Base-by-base conservation (phyloP, 2,113 vertebrate species). In the Vidua chalybeata region DNA sequence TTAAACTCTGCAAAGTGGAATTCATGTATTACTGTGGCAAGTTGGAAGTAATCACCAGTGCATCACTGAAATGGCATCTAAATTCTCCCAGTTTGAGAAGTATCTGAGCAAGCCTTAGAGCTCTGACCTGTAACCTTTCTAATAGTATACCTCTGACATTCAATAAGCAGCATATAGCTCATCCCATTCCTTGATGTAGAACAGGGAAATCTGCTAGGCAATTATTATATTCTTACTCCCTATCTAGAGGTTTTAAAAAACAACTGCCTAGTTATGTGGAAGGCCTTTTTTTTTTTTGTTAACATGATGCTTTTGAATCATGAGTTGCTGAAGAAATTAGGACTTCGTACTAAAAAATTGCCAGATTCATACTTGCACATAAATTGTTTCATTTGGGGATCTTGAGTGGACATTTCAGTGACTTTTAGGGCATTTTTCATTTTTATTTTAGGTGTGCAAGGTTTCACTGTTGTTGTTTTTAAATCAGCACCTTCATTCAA, bases 391-490 rank as follows among this genome's bases (percentile, higher is more conserved):
- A 75, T 46, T 7, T 45, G 13, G 19, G 23, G 9, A 2, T 16
- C 35, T 11, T 48, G 9, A 35, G 4, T 35, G 21, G 8, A 69
- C 2, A 5, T 54, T 67, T 45, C 0, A 0, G 21, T 63, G 13
- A 26, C 20, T 61, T 79, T 41, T 48, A n/a, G 19, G 2, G 2
- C 1, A 0, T 3, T 10, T 48, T 58, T 61, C 1, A 6, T 18
- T 37, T 20, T 48, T 46, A 43, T 24, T 62, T 43, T 22, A 23
- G 16, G n/a, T 35, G 9, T 11, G 7, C 10, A 15, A 3, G 2
- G 13, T 33, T 45, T 66, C 31, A 13, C 5, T 82, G 7, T 4
- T 37, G 13, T 37, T 49, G 37, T 19, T 46, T 74, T 62, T 43
- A 58, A 72, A 83, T 33, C 30, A 59, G 48, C 23, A 75, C 4